Percentiles rank a stretch among this genome's conserved stretches.
phyloP scores from a whole-genome alignment of 1,140 invertebrate genomes.

The Drosophila sulfurigaster region DNA sequence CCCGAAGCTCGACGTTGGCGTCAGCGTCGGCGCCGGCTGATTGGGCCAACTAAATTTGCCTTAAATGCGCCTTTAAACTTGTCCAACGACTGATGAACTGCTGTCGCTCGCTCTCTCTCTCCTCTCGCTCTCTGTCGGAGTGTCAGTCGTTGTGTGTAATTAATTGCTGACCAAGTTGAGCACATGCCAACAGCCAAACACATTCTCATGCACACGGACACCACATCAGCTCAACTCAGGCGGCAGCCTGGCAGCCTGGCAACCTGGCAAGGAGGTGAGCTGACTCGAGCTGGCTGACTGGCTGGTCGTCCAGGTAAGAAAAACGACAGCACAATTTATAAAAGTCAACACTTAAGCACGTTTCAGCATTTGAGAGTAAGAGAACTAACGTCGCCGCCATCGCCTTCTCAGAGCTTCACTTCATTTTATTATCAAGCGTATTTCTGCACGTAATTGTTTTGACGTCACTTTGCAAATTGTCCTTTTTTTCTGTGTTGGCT shows the following conservation, averaged over 20 bases:
- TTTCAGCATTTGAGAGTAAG: slow-evolving; percentile 59
- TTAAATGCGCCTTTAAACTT: slow-evolving; percentile 66
- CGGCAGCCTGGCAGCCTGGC: neutral
- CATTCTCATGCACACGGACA: slow-evolving; percentile 43
- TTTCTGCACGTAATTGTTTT: slow-evolving; percentile 82
- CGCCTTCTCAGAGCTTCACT: slow-evolving; percentile 49
- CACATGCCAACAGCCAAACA: slow-evolving; percentile 59
- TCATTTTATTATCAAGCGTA: slow-evolving; percentile 82
- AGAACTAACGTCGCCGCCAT: slow-evolving; percentile 14
- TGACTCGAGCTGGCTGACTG: neutral
- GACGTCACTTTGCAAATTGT: slow-evolving; percentile 80
- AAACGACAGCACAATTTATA: slow-evolving; percentile 79
- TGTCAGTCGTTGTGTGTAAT: slow-evolving; percentile 57
- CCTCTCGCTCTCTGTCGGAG: slow-evolving; percentile 1
- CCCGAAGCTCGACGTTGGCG: neutral
- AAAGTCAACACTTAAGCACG: slow-evolving; percentile 82
- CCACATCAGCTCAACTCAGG: slow-evolving; percentile 11
- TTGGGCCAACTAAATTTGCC: slow-evolving; percentile 61
- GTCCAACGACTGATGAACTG: slow-evolving; percentile 33
- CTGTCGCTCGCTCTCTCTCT: neutral
- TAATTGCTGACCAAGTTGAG: slow-evolving; percentile 78
- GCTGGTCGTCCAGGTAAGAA: slow-evolving; percentile 33
- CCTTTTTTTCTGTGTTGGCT: slow-evolving; percentile 45
- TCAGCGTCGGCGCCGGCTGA: slow-evolving; percentile 29
- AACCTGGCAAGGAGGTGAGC: slow-evolving; percentile 12